phyloP scores from a whole-genome alignment of 2,797 vertebrate species.

The Pangasius macronema region DNA sequence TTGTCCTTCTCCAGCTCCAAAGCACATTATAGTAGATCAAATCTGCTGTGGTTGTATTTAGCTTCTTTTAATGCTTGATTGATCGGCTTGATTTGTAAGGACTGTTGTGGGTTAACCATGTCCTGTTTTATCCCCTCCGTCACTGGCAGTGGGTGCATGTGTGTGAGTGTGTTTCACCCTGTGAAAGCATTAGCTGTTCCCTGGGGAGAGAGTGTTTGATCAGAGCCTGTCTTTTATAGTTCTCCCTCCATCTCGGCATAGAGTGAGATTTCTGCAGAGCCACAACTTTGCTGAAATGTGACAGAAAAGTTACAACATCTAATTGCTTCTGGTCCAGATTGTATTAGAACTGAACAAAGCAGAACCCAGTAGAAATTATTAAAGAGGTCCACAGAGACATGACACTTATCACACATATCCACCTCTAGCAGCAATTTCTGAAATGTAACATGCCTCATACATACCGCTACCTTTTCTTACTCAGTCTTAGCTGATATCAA shows the following conservation, averaged over 20 bases:
- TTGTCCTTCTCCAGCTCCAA: conserved; percentile 1
- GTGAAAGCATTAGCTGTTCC: conserved; percentile 54
- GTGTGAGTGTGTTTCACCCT: conserved; percentile 44
- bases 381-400: conserved; percentile 46
- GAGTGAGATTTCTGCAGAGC: conserved; percentile 34
- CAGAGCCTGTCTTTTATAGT: conserved; percentile 34
- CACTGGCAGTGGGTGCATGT: conserved; percentile 9
- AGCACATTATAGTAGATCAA: conserved; percentile 21
- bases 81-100: conserved; percentile 32
- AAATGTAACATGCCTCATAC: not conserved
- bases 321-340: conserved; percentile 32
- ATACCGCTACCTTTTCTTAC: conserved; percentile 26
- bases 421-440: conserved; percentile 18
- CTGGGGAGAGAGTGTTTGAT: conserved; percentile 52
- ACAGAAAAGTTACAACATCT: conserved; percentile 41
- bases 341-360: conserved; percentile 9
- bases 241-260: conserved; percentile 38
- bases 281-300: conserved; percentile 17
- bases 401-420: conserved; percentile 26
- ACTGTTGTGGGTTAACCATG: conserved; percentile 18
- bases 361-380: conserved; percentile 35
- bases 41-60: conserved; percentile 41
- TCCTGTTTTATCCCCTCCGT: conserved; percentile 42
- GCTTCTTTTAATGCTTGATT: conserved; percentile 34
- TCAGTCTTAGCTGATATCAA: conserved; percentile 67